Evolutionary conservation across 1,140 invertebrate genomes (phyloP).

Genomic region (Drosophila subobscura): DNA sequence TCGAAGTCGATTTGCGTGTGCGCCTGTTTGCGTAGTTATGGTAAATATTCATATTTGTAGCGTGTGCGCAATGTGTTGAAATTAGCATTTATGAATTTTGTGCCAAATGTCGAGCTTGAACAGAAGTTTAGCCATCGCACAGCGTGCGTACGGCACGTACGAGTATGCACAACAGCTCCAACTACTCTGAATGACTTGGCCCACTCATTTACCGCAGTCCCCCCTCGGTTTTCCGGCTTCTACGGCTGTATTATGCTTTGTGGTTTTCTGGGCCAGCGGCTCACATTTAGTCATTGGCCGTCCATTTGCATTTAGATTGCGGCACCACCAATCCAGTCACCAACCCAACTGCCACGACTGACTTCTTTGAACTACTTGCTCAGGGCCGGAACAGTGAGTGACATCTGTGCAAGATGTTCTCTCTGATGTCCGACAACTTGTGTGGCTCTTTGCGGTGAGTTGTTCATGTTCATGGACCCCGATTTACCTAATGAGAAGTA

Average conservation of each 20-base stretch:
- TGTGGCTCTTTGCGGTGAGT: slow-evolving; percentile 47
- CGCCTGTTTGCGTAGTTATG: slow-evolving; percentile 74
- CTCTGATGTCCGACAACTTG: slow-evolving; percentile 67
- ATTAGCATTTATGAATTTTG: slow-evolving; percentile 82
- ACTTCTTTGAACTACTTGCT: slow-evolving; percentile 48
- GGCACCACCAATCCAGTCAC: slow-evolving; percentile 10
- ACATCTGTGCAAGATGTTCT: slow-evolving; percentile 65
- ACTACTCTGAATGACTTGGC: slow-evolving; percentile 54
- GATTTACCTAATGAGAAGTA: slow-evolving; percentile 73
- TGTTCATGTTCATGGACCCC: slow-evolving; percentile 59
- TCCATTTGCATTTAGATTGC: slow-evolving; percentile 81
- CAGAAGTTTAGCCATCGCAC: neutral
- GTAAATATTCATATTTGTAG: slow-evolving; percentile 83
- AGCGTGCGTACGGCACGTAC: slow-evolving; percentile 41
- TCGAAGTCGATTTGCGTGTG: slow-evolving; percentile 59
- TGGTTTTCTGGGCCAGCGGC: slow-evolving; percentile 67
- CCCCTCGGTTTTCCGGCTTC: slow-evolving; percentile 13
- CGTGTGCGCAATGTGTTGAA: slow-evolving; percentile 82
- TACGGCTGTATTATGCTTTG: slow-evolving; percentile 66
- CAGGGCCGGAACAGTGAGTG: slow-evolving; percentile 40
- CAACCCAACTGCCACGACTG: slow-evolving; percentile 27
- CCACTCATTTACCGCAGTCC: slow-evolving; percentile 45
- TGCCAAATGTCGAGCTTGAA: slow-evolving; percentile 71
- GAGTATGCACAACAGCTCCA: slow-evolving; percentile 22
- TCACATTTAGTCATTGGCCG: slow-evolving; percentile 61